Conservation (phyloP, 2,888 invertebrate species). For the Drosophila quasianomalipes region DNA sequence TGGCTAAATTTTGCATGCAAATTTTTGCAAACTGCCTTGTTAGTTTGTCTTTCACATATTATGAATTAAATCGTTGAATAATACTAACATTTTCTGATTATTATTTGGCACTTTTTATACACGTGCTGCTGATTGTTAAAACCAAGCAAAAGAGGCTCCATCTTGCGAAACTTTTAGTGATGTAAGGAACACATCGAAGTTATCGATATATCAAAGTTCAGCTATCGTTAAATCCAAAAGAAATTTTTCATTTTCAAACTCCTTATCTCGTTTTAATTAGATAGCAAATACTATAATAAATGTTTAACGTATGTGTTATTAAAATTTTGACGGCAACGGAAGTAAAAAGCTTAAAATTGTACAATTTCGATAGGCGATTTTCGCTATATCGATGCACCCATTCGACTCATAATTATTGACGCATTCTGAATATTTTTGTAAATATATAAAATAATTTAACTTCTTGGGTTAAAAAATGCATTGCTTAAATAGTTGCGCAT, state of each 20-base stretch:
- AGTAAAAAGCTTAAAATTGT: not conserved
- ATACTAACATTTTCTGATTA: slow-evolving; percentile 85
- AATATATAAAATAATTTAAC: not conserved
- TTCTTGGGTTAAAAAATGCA: not conserved
- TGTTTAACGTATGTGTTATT: not conserved
- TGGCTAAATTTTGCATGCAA: slow-evolving; percentile 40
- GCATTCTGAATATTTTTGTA: not conserved
- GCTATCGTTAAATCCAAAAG: slow-evolving; percentile 17
- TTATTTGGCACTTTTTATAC: slow-evolving; percentile 86
- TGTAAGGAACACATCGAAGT: slow-evolving; percentile 45
- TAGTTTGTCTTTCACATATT: slow-evolving; percentile 45
- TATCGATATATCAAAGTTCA: slow-evolving; percentile 49
- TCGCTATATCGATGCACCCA: not conserved
- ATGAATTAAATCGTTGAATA: slow-evolving; percentile 51
- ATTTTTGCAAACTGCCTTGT: slow-evolving; percentile 37
- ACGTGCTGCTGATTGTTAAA: slow-evolving; percentile 86
- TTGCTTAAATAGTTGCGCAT: not conserved
- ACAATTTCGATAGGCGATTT: slow-evolving; percentile 3
- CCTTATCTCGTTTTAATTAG: not conserved
- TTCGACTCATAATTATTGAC: not conserved
- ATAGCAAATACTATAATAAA: too few relatives aligned
- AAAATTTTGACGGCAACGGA: too few relatives aligned
- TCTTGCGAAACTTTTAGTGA: slow-evolving; percentile 84
- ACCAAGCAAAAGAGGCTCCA: slow-evolving; percentile 86
- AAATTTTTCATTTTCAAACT: not conserved